Evolutionary conservation across 2,888 invertebrate species (phyloP), one percentile per base, ranked within the genome.

Genomic region (Argynnis bischoffii): DNA sequence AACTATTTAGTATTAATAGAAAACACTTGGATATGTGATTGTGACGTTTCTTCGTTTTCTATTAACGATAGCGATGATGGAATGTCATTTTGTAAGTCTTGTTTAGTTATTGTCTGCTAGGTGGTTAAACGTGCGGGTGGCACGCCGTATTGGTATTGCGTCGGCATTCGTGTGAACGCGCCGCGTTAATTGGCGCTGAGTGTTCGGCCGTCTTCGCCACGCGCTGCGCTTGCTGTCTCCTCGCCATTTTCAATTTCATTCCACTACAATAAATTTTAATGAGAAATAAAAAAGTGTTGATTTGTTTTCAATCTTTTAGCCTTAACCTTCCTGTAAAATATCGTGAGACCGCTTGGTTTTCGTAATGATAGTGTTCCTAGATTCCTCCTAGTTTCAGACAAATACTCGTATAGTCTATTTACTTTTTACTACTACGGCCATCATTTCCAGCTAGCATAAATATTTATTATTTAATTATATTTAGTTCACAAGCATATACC

Each of bases 171-270:
- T 88, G 90, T 89, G 89, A 89, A 88, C 86, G 86, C 82, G 82
- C 81, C 83, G 86, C 86, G 89, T 85, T 91, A 90, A 92, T 91
- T 90, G 90, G 89, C 81, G 85, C 85, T 77, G 88, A 85, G 84
- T 83, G 88, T 83, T 85, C 88, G 84, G 78, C 85, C 86, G 89
- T 87, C 87, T 87, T 85, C 85, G 89, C 87, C 87, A 74, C 72
- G 74, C 74, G 75, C 71, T 80, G 72, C 73, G 79, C 77, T 78
- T 82, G 6, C n/a, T 51, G 78, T 82, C 82, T 82, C 48, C 79
- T 75, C 75, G 73, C 72, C 80, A 79, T 82, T 81, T 83, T 81
- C 75, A 78, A 84, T 87, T 86, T 84, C 80, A 87, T 85, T 85
- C 80, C 79, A 78, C 77, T 81, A 82, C 79, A 81, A 83, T 83